Evolutionary conservation across 2,113 vertebrate species (phyloP), one percentile per base, ranked within the genome.

Genomic region (Macaca mulatta): DNA sequence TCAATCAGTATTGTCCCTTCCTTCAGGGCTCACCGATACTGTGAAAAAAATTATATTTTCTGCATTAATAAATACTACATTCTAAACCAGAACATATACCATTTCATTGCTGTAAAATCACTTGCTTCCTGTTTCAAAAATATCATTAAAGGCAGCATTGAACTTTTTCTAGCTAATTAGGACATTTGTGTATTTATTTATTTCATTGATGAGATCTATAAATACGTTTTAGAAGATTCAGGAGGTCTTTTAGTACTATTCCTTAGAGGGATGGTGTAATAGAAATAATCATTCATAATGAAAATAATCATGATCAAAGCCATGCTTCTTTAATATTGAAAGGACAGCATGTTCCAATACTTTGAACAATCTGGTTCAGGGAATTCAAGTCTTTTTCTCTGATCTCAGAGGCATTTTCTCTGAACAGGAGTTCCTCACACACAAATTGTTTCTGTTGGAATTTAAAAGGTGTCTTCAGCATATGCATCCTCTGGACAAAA

Each of bases 241-340:
- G 40, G 18, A 95, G 89, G 9, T 94, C 40, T 9, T 97, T 94
- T 94, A 69, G n/a, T 69, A 89, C 45, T 32, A 74, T 81, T 88
- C 43, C 92, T 96, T 90, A 40, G 80, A 93, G 92, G 30, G 22
- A 89, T 86, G 70, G 17, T 86, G 32, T 91, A 79, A 93, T 89
- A 87, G 40, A 82, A 96, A 97, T 97, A 93, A 94, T 79, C 52
- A 89, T 93, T 97, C 59, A 86, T 94, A 93, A 93, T 86, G 78
- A 85, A 97, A 97, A 94, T 74, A 94, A 80, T 89, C 94, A 93
- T 67, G 43, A 93, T 93, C 92, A 85, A 91, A 95, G 55, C 89
- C 52, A 86, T 96, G 72, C 72, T 92, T 83, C 64, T 95, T 95
- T 93, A 95, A 90, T 86, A 90, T 86, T 97, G 72, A 95, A 81